Evolutionary conservation across 2,888 invertebrate species (phyloP).

Genomic region (Strigamia transsilvanica): DNA sequence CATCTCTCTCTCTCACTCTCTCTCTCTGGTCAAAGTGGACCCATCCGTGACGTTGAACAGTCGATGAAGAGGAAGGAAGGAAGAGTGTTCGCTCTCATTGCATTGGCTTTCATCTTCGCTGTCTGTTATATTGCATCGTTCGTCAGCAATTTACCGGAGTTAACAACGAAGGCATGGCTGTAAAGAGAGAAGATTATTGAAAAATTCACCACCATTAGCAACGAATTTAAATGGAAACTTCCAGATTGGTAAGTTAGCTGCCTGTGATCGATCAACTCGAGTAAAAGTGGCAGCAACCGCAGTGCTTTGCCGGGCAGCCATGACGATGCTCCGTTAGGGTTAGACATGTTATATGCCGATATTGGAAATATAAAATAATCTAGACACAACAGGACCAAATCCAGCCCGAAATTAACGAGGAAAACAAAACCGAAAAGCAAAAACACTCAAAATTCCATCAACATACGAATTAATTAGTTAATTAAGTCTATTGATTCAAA

Average conservation of each 20-base stretch:
- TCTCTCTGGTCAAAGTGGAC: background rate
- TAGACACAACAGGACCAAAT: background rate
- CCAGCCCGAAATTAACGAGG: background rate
- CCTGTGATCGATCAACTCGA: conserved; percentile 30
- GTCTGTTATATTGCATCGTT: conserved; percentile 16
- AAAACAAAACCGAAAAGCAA: no score
- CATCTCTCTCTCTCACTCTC: background rate
- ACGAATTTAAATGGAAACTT: conserved; percentile 12
- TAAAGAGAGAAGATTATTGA: conserved; percentile 9
- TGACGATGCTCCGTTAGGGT: conserved; percentile 30
- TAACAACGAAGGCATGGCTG: background rate
- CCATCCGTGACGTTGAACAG: conserved; percentile 9
- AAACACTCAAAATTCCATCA: no score
- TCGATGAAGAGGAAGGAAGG: conserved; percentile 30
- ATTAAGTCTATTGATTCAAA: no score
- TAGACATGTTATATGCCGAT: conserved; percentile 11
- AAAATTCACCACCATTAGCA: background rate
- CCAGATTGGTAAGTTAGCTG: conserved; percentile 18
- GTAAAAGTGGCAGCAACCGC: conserved; percentile 30
- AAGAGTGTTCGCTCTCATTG: conserved; percentile 20
- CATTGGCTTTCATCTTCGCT: conserved; percentile 30
- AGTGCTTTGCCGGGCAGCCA: conserved; percentile 30
- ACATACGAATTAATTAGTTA: no score
- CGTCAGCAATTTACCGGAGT: conserved; percentile 1
- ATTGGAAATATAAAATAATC: background rate